Evolutionary conservation across 2,113 vertebrate genomes (phyloP).

Genomic region (Acinonyx jubatus): DNA sequence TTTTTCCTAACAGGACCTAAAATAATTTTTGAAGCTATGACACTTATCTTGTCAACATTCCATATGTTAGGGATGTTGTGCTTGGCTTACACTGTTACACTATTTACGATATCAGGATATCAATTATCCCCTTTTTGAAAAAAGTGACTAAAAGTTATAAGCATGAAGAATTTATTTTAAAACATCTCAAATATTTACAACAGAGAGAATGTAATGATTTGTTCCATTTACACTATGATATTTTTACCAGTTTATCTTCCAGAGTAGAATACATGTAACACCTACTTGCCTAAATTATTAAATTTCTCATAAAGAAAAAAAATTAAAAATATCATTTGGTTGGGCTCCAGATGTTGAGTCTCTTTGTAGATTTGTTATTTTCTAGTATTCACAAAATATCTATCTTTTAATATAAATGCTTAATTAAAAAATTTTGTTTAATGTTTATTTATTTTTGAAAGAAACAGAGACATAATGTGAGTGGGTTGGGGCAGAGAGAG

Average conservation of each 20-base stretch:
- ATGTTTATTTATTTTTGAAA: no score
- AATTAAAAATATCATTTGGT: neutral
- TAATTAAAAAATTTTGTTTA: neutral
- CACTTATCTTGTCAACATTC: constrained; percentile 1
- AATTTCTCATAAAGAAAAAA: constrained; percentile 1
- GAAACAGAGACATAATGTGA: no score
- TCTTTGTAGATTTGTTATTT: neutral
- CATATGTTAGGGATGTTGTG: neutral
- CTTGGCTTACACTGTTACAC: neutral
- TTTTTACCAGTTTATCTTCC: neutral
- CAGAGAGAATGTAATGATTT: neutral
- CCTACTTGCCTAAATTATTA: constrained; percentile 35
- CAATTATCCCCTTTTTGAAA: neutral
- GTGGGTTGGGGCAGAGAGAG: no score
- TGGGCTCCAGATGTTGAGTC: neutral
- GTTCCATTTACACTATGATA: neutral
- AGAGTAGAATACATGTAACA: constrained; percentile 51
- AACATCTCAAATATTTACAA: constrained; percentile 16
- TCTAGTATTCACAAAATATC: neutral
- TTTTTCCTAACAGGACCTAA: constrained; percentile 2
- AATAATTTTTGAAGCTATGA: neutral
- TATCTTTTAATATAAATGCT: constrained; percentile 22
- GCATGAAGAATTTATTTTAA: constrained; percentile 32
- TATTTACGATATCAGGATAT: neutral
- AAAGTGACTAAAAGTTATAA: neutral